Evolutionary conservation across 1,140 invertebrate species (phyloP), one percentile per base, ranked within the genome.

Genomic region (Apis cerana): DNA sequence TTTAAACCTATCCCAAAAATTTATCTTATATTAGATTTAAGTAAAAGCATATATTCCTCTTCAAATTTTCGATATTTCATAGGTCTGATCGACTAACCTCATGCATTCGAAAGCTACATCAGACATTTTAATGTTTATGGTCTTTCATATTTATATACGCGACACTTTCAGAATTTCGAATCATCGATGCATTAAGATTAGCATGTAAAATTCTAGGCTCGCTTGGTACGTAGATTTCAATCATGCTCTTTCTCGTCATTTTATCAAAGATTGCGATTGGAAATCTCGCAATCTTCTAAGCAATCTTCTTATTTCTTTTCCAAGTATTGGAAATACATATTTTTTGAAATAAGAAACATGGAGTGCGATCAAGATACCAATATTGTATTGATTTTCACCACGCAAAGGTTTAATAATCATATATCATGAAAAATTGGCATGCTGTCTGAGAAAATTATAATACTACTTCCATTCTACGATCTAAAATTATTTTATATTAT

Each of bases 301-400:
- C 75, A 88, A 88, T 85, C 79, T 33, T 33, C 33, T 33, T 33
- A 33, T 3, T 80, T 88, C 85, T 84, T 88, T 83, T 50, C 56
- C 13, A 61, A 17, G 48, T 62, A 48, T 43, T 19, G 1, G 50
- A 56, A 67, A 54, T 85, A 80, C 85, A 23, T 62, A 43, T 43
- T 43, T 43, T 43, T 43, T 43, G 33, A 43, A 43, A 43, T 43
- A 43, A 43, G 33, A 43, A 43, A 7, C 3, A 43, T 7, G 5
- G 33, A 43, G 5, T 43, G 33, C 33, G 33, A 43, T 2, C 33
- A 43, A 43, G 33, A 43, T 43, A 43, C 33, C 7, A 43, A 43
- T 43, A 43, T 43, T 43, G 5, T 43, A 43, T 43, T 43, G 33
- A 43, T 43, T 43, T 43, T 43, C 33, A 5, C 33, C 33, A 43